Base-by-base conservation (phyloP, 2,888 invertebrate genomes). In the Balanococcus diminutus region DNA sequence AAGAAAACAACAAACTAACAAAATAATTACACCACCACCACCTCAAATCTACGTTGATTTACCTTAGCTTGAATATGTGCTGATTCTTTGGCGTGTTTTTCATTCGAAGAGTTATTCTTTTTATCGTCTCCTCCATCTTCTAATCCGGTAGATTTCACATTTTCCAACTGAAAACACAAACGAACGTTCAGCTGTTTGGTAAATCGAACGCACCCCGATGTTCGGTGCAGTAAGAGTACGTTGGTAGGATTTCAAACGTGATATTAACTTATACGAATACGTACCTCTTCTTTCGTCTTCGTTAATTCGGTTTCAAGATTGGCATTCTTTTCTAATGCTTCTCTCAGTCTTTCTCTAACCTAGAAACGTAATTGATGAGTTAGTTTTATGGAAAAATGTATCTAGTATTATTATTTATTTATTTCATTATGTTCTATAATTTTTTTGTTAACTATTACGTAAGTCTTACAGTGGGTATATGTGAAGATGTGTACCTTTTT, bases 241-340 rank as follows among this genome's bases (percentile, higher is more conserved):
- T 19, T 51, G 19, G 51, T 51, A 8, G 61, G 28, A 67, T 67
- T 67, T 67, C 61, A 39, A 81, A 81, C 42, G 81, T 19, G 51
- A 51, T 51, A 51, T 51, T 51, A 19, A 36, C 8, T n/a, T n/a
- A n/a, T n/a, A n/a, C n/a, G n/a, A 36, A 36, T 36, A 81, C 91
- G 92, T 91, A 97, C 97, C 94, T 98, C 98, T 91, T 98, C 97
- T 94, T 97, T 98, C 93, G 97, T 96, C 91, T 94, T 92, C 89
- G 95, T 94, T 90, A 99, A 92, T 92, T 99, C 98, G 90, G 98
- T 98, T 92, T 99, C 99, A 90, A 99, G 93, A 88, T 95, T 94
- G 87, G 96, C 96, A 90, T 98, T 98, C 90, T 97, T 94, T 91
- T 99, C 99, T 90, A 99, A 93, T 88, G 99, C 97, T 86, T 98